phyloP scores from a whole-genome alignment of 1,140 invertebrate species.

The Galleria mellonella region DNA sequence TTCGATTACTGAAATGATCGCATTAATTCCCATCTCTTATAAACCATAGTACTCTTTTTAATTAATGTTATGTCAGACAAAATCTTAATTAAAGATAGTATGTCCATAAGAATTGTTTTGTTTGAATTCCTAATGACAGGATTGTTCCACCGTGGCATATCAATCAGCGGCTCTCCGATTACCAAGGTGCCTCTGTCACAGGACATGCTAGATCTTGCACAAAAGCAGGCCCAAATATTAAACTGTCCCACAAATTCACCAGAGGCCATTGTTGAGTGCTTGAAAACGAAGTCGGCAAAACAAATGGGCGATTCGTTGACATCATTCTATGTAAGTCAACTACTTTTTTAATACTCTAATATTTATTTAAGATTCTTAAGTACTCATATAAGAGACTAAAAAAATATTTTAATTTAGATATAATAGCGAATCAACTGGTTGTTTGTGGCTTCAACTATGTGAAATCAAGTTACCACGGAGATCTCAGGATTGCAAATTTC shows the following conservation, averaged over 20 bases:
- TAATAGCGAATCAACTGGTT: no score
- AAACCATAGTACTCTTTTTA: no score
- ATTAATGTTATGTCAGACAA: no score
- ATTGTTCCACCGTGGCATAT: constrained; percentile 81
- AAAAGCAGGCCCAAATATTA: constrained; percentile 80
- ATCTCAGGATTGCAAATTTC: no score
- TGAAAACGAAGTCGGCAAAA: constrained; percentile 74
- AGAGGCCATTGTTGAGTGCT: constrained; percentile 77
- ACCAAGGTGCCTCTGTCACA: constrained; percentile 49
- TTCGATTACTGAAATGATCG: no score
- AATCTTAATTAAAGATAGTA: no score
- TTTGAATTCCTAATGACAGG: constrained; percentile 35
- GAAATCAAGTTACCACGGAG: no score
- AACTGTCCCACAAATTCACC: constrained; percentile 78
- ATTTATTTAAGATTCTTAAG: background rate
- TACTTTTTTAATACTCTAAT: constrained; percentile 1
- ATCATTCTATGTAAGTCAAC: constrained; percentile 73
- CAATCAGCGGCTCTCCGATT: constrained; percentile 80
- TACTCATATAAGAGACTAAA: no score
- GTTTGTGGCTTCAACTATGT: no score
- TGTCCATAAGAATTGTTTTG: no score
- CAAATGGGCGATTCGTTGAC: constrained; percentile 71
- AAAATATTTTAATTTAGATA: no score
- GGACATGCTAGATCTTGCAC: constrained; percentile 77
- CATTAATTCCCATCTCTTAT: no score